phyloP scores from a whole-genome alignment of 2,797 vertebrate genomes.

The Channa striata region DNA sequence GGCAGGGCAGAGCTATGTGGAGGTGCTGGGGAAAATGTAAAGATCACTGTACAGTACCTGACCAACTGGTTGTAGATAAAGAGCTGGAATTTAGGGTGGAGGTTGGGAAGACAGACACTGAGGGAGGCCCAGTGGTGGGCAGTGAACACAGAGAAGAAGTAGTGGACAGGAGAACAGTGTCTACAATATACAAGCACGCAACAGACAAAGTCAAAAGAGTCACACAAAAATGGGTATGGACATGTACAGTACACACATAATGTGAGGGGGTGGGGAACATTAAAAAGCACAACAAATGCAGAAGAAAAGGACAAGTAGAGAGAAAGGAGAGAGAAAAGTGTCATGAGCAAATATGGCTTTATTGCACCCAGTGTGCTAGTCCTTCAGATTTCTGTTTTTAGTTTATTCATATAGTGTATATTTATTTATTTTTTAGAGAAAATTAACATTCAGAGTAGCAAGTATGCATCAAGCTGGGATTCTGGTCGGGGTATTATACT shows the following conservation, averaged over 20 bases:
- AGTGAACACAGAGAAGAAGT: conserved; percentile 99
- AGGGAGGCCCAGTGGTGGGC: conserved; percentile 99
- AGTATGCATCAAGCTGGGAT: neutral
- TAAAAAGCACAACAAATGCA: conserved; percentile 39
- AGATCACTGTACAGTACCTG: conserved; percentile 95
- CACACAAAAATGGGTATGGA: conserved; percentile 75
- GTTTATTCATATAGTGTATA: no score
- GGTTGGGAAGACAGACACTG: conserved; percentile 99
- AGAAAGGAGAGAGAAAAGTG: conserved; percentile 74
- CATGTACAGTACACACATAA: conserved; percentile 14
- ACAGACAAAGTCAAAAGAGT: conserved; percentile 60
- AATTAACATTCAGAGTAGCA: neutral
- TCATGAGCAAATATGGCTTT: conserved; percentile 74
- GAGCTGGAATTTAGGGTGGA: conserved; percentile 99
- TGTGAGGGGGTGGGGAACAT: conserved; percentile 3
- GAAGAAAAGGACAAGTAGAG: conserved; percentile 59
- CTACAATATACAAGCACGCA: conserved; percentile 90
- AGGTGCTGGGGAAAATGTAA: conserved; percentile 76
- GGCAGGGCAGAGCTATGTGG: conserved; percentile 78
- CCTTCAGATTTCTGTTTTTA: conserved; percentile 17
- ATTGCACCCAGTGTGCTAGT: conserved; percentile 46
- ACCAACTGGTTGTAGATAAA: conserved; percentile 99
- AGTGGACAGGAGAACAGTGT: conserved; percentile 99
- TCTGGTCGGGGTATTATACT: conserved; percentile 1
- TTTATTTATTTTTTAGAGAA: neutral